Evolutionary conservation across 2,113 vertebrate species (phyloP).

Genomic region (Pagrus major): DNA sequence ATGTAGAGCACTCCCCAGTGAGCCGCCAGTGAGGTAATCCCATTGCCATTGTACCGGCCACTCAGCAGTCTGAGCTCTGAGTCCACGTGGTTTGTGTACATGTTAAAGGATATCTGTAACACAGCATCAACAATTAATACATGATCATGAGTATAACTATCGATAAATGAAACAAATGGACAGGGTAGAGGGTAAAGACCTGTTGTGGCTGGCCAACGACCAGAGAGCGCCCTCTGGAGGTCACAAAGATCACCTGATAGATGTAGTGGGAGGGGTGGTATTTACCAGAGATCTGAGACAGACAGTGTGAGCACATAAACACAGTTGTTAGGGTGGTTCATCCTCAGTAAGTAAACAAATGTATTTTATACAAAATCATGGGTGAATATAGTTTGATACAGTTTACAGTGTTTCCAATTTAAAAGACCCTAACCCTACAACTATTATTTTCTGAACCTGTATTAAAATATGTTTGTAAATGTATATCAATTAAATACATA

Average conservation of each 20-base stretch:
- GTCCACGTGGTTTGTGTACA: not conserved
- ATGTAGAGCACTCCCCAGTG: slow-evolving; percentile 50
- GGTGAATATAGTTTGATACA: not conserved
- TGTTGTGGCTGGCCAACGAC: not conserved
- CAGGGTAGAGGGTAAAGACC: not conserved
- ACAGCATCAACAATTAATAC: slow-evolving; percentile 2
- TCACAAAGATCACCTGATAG: slow-evolving; percentile 57
- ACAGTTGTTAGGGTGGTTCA: not conserved
- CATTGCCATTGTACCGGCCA: not conserved
- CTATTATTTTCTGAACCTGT: not conserved
- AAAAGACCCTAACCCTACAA: not conserved
- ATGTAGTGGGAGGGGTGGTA: slow-evolving; percentile 35
- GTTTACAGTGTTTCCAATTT: too few relatives aligned
- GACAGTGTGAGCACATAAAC: not conserved
- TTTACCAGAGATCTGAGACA: slow-evolving; percentile 67
- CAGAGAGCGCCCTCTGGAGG: slow-evolving; percentile 57
- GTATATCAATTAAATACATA: not conserved
- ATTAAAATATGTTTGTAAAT: not conserved
- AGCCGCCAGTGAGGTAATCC: slow-evolving; percentile 56
- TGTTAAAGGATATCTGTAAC: slow-evolving; percentile 42
- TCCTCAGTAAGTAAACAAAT: not conserved
- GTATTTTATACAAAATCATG: not conserved
- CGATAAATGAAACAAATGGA: not conserved
- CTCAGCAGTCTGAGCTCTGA: slow-evolving; percentile 58
- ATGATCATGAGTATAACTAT: rapidly evolving